These are phyloP conservation scores for Cephalopachus bancanus DNA, from an alignment of 2,797 vertebrate species.

Conservation along the genomic window DNA sequence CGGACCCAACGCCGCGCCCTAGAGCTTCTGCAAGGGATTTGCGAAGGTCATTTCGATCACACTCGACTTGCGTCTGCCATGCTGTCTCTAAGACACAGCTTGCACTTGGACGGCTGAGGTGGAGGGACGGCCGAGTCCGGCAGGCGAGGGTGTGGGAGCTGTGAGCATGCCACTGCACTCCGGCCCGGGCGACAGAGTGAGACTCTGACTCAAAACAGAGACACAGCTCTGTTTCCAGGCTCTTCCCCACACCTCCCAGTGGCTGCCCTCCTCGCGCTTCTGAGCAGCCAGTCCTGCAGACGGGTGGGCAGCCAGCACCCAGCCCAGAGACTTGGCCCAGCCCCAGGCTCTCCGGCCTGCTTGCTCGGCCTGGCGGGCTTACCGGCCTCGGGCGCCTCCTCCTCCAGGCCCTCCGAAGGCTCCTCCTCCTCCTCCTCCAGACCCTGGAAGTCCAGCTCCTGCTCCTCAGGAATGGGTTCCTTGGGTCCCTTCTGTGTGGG, in stretches of 20 bases:
- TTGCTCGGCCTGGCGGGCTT: neutral
- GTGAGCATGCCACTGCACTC: no score
- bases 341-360: neutral
- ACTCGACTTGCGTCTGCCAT: neutral
- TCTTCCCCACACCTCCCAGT: no score
- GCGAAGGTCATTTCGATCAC: neutral
- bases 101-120: no score
- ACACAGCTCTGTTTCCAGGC: neutral
- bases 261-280: neutral
- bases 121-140: no score
- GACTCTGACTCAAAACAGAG: no score
- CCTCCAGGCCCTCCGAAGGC: slow-evolving; percentile 71
- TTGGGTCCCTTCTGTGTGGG: slow-evolving; percentile 92
- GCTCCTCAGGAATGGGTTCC: slow-evolving; percentile 93
- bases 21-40: neutral
- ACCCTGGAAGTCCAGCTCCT: slow-evolving; percentile 94
- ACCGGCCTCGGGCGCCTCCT: slow-evolving; percentile 75
- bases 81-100: neutral
- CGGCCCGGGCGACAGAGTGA: no score
- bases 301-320: neutral
- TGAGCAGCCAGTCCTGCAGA: neutral
- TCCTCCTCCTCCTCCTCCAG: slow-evolving; percentile 93
- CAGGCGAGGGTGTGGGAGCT: no score
- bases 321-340: neutral
- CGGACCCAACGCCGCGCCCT: fast-evolving